Evolutionary conservation across 1,140 invertebrate species (phyloP), one percentile per base, ranked within the genome.

Genomic region (Plectrocnemia conspersa): DNA sequence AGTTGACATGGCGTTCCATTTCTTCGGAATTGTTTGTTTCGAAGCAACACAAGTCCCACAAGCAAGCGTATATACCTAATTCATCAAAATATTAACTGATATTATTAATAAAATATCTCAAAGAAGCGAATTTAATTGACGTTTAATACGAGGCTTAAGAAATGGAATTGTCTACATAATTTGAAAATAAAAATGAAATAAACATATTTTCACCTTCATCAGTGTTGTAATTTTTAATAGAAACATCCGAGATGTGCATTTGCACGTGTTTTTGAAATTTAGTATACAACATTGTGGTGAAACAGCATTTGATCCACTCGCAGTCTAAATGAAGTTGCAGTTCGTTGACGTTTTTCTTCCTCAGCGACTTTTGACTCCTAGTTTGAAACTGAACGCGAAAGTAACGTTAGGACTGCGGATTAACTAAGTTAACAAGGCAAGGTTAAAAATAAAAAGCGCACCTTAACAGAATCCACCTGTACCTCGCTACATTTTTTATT

Each of bases 1-100:
- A 88, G 66, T 84, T 84, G 0, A 88, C 67, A 65, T 92, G 89
- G 0, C 85, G 71, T 4, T 77, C 70, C 46, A 85, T 78, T 48
- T 84, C 78, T 2, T 74, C 64, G n/a, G 68, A 66, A 52, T 77
- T 68, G 9, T 61, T 24, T 11, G 76, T 77, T 38, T 75, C 66
- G 60, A 80, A 84, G 0, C 68, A 66, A 65, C 85, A 88, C 6
- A 76, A 68, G 45, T 77, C 76, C 85, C 85, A 88, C 4, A 71
- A 62, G 63, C 85, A 88, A 7, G 67, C 62, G 58, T 81, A 83
- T 32, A 73, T 66, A 36, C 68, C 74, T 73, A 57, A 45, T 67
- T 71, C 41, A 60, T 46, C n/a, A n/a, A n/a, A 57, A 56, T 49
- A 47, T 7, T 38, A 35, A 33, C 16, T 32, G 15, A 9, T 38